These are phyloP conservation scores for Penelope pileata DNA, from an alignment of 2,113 vertebrate genomes.

Conservation along the genomic window DNA sequence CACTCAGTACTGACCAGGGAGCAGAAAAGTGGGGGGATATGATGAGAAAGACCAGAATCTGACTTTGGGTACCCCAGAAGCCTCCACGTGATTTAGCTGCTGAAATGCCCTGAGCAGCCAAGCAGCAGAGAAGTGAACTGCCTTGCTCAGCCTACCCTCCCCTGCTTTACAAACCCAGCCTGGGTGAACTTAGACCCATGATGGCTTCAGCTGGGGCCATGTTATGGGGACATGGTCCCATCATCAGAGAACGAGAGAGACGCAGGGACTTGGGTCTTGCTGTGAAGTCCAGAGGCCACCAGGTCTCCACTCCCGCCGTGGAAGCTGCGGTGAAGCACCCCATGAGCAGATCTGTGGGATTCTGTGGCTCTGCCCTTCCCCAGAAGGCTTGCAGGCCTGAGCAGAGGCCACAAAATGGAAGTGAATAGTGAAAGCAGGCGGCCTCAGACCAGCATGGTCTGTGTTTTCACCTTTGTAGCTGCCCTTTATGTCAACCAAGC, in stretches of 20 bases:
- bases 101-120: not conserved
- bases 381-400: not conserved
- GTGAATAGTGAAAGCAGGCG: not conserved
- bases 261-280: not conserved
- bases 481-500: not conserved
- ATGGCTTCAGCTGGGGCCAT: not conserved
- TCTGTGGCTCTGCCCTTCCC: not conserved
- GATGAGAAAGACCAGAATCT: not conserved
- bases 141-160: not conserved
- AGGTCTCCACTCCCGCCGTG: not conserved
- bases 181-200: accelerated
- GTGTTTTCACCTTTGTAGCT: not conserved
- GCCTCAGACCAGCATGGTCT: not conserved
- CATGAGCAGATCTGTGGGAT: accelerated
- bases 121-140: accelerated
- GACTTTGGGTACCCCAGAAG: not conserved
- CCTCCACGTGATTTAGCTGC: not conserved
- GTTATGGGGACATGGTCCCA: not conserved
- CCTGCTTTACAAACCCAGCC: not conserved
- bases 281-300: accelerated
- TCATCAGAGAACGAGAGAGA: accelerated
- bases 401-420: not conserved
- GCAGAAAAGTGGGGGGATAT: not conserved
- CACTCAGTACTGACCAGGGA: not conserved
- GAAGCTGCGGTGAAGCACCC: not conserved